Base-by-base conservation (phyloP, 1,140 invertebrate species). In the Caenorhabditis latens region DNA sequence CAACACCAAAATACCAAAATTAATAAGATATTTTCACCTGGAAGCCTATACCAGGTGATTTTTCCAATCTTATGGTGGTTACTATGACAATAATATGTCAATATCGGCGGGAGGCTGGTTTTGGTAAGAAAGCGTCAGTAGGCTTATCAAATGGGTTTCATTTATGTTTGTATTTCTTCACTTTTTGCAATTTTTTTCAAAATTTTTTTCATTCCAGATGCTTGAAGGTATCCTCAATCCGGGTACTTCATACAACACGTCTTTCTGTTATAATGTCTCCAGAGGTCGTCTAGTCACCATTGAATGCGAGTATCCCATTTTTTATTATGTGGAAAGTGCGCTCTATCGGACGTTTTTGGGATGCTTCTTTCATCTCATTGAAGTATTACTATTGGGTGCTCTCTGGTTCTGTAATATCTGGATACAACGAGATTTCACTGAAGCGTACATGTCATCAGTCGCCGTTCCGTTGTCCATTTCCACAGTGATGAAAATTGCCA, bases 361-460 rank as follows among this genome's bases (percentile, higher is more conserved):
- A 21, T 79, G 71, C 46, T 79, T 79, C 11, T 79, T 79, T n/a
- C 71, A 79, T 79, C 40, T 79, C 1, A 79, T 79, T 24, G 71
- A 79, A 42, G 71, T 79, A 13, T 14, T 79, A 5, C 71, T 79
- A 1, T n/a, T 79, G 16, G 71, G 71, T 7, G 71, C 71, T 32
- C 46, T 79, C 32, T 79, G 71, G 71, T 79, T 79, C 46, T 79
- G 71, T 50, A 79, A 79, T 32, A 79, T 79, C n/a, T 79, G 71
- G 71, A 79, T 79, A 4, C 71, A 79, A n/a, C 53, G 71, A 19
- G 71, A 79, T 50, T 79, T 79, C 46, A 79, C 71, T 19, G 71
- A 79, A 50, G 71, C 71, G 46, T 79, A 79, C 21, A 79, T 79
- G 71, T 79, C 71, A 16, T 50, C 46, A 24, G 71, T 79, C 13